Conservation (phyloP, 1,140 invertebrate species). For the Lepidurus apus region DNA sequence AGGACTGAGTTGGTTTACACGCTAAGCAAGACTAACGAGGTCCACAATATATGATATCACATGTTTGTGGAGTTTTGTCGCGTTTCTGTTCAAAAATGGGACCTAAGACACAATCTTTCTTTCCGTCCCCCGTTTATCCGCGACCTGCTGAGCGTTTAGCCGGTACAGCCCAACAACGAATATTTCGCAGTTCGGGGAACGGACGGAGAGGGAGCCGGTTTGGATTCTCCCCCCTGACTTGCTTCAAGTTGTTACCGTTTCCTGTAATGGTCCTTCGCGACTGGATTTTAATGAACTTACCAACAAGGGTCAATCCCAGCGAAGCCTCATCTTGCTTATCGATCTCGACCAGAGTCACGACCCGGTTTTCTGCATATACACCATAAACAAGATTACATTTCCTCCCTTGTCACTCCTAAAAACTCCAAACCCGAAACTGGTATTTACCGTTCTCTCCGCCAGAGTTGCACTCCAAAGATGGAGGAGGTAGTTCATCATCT, state of each 20-base stretch:
- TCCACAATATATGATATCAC: too few species aligned
- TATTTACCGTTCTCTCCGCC: not conserved
- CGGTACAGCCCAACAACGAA: too few species aligned
- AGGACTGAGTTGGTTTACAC: not conserved
- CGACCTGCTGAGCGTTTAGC: too few species aligned
- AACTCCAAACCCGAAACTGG: not conserved
- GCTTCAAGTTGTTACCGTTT: not conserved
- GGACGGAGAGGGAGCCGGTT: not conserved
- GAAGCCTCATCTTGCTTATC: conserved; percentile 21
- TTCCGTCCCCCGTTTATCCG: too few species aligned
- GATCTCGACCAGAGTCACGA: conserved; percentile 10
- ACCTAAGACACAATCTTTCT: too few species aligned
- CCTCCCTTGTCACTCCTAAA: not conserved
- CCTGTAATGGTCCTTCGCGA: not conserved
- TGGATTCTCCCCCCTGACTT: not conserved
- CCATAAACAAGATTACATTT: conserved; percentile 1
- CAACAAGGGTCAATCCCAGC: conserved; percentile 9
- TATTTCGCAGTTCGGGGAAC: too few species aligned
- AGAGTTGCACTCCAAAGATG: not conserved
- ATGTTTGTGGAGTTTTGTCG: too few species aligned
- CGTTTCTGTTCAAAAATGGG: too few species aligned
- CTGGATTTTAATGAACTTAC: conserved; percentile 22
- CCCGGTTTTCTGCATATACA: not conserved
- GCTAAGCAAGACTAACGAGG: not conserved
- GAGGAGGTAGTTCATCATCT: conserved; percentile 1